phyloP scores from a whole-genome alignment of 2,797 vertebrate genomes.

The Numenius phaeopus region DNA sequence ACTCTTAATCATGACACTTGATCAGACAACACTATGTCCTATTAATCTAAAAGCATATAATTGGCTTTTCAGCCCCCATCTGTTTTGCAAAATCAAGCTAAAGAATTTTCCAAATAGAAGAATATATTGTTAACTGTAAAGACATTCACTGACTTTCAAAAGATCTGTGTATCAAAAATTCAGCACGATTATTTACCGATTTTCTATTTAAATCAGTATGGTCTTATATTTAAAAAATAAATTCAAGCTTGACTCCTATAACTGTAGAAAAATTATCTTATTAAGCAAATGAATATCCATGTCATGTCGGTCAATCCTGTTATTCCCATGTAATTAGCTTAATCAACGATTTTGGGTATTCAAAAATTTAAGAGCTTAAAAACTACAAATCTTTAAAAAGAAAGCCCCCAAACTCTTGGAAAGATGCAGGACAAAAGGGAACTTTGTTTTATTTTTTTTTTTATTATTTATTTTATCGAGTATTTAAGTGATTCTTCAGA shows the following conservation, averaged over 20 bases:
- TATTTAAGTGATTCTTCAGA: slow-evolving; percentile 58
- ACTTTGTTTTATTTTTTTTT: slow-evolving; percentile 59
- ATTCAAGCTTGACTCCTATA: background rate
- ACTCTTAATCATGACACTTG: slow-evolving; percentile 43
- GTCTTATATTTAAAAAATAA: background rate
- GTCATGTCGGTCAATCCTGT: background rate
- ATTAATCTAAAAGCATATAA: slow-evolving; percentile 30
- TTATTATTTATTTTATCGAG: slow-evolving; percentile 17
- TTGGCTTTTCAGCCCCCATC: background rate
- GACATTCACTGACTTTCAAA: background rate
- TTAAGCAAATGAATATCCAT: background rate
- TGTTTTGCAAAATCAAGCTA: slow-evolving; percentile 11
- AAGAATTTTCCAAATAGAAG: background rate
- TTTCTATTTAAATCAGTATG: background rate
- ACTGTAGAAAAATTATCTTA: background rate
- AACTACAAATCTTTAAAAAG: background rate
- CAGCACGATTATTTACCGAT: background rate
- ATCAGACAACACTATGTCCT: background rate
- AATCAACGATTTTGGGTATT: slow-evolving; percentile 41
- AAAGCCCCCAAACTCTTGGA: background rate
- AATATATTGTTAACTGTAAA: slow-evolving; percentile 19
- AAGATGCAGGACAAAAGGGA: background rate
- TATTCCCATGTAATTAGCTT: background rate
- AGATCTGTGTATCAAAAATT: background rate
- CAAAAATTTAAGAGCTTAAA: slow-evolving; percentile 61